Evolutionary conservation across 2,888 invertebrate species (phyloP).

Genomic region (Leptinotarsa peninsularis): DNA sequence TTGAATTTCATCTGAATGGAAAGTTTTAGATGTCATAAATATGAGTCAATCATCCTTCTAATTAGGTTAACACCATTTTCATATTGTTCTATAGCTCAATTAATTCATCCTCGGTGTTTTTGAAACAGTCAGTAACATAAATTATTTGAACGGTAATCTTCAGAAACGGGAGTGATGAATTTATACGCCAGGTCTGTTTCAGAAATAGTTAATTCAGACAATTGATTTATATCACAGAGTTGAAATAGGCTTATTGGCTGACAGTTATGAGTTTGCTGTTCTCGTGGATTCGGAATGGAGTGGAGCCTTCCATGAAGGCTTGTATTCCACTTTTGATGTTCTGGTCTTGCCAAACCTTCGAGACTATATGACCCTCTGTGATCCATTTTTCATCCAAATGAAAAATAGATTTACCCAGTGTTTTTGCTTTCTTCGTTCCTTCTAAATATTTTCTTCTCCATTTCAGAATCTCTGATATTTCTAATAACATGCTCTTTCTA

Average conservation of each 20-base stretch:
- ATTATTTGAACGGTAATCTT: background rate
- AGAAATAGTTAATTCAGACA: background rate
- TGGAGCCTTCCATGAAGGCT: too few species aligned
- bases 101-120: conserved; percentile 1
- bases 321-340: too few species aligned
- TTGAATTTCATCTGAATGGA: too few species aligned
- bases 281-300: background rate
- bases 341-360: too few species aligned
- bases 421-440: too few species aligned
- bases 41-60: background rate
- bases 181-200: background rate
- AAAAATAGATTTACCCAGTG: too few species aligned
- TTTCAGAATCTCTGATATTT: too few species aligned
- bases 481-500: too few species aligned
- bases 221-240: background rate
- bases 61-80: background rate
- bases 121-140: background rate
- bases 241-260: background rate
- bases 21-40: too few species aligned
- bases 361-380: too few species aligned
- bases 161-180: background rate
- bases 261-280: conserved; percentile 1
- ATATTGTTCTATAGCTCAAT: background rate
- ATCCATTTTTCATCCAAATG: too few species aligned
- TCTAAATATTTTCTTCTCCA: too few species aligned